phyloP scores from a whole-genome alignment of 2,888 invertebrate species.

The Eucera pruinosa region DNA sequence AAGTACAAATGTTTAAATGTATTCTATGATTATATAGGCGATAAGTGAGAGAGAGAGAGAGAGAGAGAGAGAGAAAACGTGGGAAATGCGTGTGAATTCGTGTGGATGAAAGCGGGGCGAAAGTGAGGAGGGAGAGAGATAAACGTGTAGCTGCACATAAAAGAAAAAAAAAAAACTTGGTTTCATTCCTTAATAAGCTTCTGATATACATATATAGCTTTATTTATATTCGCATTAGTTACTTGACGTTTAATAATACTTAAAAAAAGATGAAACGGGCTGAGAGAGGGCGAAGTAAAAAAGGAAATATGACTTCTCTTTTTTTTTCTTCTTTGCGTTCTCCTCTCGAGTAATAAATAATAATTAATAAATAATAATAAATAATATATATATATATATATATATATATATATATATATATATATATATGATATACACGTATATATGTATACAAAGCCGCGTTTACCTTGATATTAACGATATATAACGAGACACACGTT shows the following conservation, averaged over 20 bases:
- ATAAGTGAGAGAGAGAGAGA: constrained; percentile 70
- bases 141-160: constrained; percentile 70
- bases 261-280: constrained; percentile 28
- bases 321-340: constrained; percentile 13
- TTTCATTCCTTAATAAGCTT: constrained; percentile 80
- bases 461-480: constrained; percentile 67
- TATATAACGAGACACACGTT: constrained; percentile 44
- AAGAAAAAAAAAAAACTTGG: constrained; percentile 68
- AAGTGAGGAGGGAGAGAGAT: constrained; percentile 17
- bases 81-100: too few species aligned
- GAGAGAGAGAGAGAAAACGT: not conserved
- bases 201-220: constrained; percentile 71
- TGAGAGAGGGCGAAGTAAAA: constrained; percentile 37
- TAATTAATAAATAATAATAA: too few species aligned
- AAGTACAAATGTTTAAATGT: constrained; percentile 92
- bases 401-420: too few species aligned
- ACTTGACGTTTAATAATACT: constrained; percentile 70
- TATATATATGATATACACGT: constrained; percentile 30
- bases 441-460: constrained; percentile 40
- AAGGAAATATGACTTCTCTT: constrained; percentile 52
- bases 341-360: too few species aligned
- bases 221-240: constrained; percentile 78
- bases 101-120: not conserved
- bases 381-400: too few species aligned
- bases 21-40: constrained; percentile 82